Percentiles rank a stretch among this genome's conserved stretches.
phyloP scores from a whole-genome alignment of 2,113 vertebrate genomes.

The Oenanthe oenanthe region DNA sequence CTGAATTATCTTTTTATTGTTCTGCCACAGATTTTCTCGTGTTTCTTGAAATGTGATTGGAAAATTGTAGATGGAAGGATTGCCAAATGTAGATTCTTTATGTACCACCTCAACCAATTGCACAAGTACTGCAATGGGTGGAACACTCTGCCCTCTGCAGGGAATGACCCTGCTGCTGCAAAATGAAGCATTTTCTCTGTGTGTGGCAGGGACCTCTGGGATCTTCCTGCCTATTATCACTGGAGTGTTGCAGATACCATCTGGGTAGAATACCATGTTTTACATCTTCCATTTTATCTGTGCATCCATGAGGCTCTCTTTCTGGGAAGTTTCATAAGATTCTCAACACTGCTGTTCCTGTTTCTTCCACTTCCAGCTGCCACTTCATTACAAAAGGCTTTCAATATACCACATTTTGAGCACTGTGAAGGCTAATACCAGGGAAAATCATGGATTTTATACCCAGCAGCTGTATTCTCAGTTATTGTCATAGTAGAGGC shows the following conservation, averaged over 20 bases:
- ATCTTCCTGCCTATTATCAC: background rate
- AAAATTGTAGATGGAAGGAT: background rate
- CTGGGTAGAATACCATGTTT: background rate
- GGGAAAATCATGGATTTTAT: slow-evolving; percentile 7
- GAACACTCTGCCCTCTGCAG: accelerated
- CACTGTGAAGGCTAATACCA: slow-evolving; percentile 23
- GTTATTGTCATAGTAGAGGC: slow-evolving; percentile 9
- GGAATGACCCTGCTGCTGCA: background rate
- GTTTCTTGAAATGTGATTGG: background rate
- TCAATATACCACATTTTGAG: slow-evolving; percentile 3
- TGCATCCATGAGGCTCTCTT: background rate
- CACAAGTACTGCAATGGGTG: accelerated
- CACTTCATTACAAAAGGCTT: slow-evolving; percentile 7
- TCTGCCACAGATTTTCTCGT: background rate
- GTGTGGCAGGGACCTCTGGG: background rate
- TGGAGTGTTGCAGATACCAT: background rate
- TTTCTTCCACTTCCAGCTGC: background rate
- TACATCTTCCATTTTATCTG: background rate
- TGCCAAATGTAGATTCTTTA: background rate
- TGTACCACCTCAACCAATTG: background rate
- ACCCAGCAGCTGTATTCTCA: slow-evolving; percentile 9
- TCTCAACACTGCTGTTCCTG: background rate
- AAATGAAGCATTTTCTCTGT: background rate
- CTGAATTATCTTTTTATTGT: background rate
- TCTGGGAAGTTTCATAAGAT: background rate